Evolutionary conservation across 1,140 invertebrate genomes (phyloP), one percentile per base, ranked within the genome.

Genomic region (Wiebesia pumilae): DNA sequence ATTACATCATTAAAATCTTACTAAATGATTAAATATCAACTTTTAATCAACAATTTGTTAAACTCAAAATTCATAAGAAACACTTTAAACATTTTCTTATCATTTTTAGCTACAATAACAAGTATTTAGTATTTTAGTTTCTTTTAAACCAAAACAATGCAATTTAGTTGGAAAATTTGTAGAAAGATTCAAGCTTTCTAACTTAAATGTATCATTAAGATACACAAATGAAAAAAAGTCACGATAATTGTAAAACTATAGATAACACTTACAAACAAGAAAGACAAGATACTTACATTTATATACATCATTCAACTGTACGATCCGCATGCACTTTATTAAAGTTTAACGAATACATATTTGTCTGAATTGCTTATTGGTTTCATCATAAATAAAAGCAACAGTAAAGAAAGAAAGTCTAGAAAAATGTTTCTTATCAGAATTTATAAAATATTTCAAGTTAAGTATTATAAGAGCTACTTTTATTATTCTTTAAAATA

Each of bases 291-390:
- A 80, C 30, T 14, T 65, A 65, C 21, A 65, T 81, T 54, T 79
- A 79, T 79, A 58, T 81, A 81, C 78, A 81, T 80, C 38, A 75
- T 77, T 33, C 27, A 78, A 54, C 27, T 1, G n/a, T 51, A 51
- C 16, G 10, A 35, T 75, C 7, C 14, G 14, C 24, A 40, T n/a
- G 43, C 10, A 54, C n/a, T n/a, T n/a, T n/a, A n/a, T n/a, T n/a
- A n/a, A n/a, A 27, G 19, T 78, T 51, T 33, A 51, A 78, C 12
- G 12, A 4, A 78, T 33, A 78, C 1, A 35, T 54, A 54, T 78
- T 51, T 78, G 21, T 51, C 2, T 4, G 27, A 9, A 30, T 30
- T 30, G 21, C 3, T 51, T 51, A 51, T 47, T 10, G 7, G 21
- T 79, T 58, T 79, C n/a, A n/a, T 54, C 16, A 21, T n/a, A 79